phyloP scores from a whole-genome alignment of 2,797 vertebrate genomes.

The Sorex maritimensis region DNA sequence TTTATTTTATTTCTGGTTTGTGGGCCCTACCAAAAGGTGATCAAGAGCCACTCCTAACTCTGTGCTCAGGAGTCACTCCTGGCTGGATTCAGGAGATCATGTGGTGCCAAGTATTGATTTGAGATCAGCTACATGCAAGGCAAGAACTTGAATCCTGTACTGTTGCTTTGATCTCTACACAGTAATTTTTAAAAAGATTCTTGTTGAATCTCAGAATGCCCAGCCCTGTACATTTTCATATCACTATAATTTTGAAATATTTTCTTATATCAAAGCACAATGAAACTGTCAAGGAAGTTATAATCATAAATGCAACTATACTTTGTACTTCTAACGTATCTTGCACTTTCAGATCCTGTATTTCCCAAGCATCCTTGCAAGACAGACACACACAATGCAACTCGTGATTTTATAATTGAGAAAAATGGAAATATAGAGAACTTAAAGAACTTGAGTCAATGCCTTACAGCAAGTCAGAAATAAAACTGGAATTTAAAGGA shows the following conservation, averaged over 20 bases:
- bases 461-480: conserved; percentile 55
- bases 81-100: no score
- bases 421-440: conserved; percentile 15
- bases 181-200: not conserved
- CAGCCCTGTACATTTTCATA: conserved; percentile 1
- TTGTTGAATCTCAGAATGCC: not conserved
- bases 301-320: conserved; percentile 31
- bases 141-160: no score
- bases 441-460: not conserved
- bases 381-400: not conserved
- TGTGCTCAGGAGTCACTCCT: no score
- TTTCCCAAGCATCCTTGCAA: conserved; percentile 40
- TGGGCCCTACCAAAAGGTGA: no score
- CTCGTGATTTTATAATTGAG: conserved; percentile 35
- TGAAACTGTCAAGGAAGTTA: conserved; percentile 33
- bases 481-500: conserved; percentile 59
- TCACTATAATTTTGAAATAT: conserved; percentile 57
- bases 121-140: no score
- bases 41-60: no score
- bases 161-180: not conserved
- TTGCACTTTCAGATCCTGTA: not conserved
- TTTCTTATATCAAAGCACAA: conserved; percentile 17
- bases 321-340: conserved; percentile 13
- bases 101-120: no score
- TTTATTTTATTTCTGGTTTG: no score